Percentiles rank a stretch among this genome's conserved stretches.
Evolutionary conservation across 2,797 vertebrate genomes (phyloP).

Genomic region (Strix occidentalis): DNA sequence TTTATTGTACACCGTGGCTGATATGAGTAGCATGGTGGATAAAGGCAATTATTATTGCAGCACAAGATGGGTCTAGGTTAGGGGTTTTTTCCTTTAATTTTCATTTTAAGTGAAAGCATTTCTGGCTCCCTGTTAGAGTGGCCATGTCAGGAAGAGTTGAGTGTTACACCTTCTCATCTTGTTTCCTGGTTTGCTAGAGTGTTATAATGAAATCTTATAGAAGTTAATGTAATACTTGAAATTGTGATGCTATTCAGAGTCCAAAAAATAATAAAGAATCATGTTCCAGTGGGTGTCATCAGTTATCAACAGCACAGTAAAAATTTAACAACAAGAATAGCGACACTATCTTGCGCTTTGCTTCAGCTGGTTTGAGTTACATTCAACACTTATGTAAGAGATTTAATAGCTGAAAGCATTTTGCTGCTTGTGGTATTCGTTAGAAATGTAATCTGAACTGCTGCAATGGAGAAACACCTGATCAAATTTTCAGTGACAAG

Average conservation of each 20-base stretch:
- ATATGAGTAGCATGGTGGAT: not conserved
- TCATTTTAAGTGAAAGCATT: slow-evolving; percentile 28
- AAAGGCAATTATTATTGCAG: slow-evolving; percentile 16
- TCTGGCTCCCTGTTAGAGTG: not conserved
- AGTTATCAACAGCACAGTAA: slow-evolving; percentile 30
- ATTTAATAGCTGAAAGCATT: slow-evolving; percentile 66
- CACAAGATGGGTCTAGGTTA: not conserved
- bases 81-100: not conserved
- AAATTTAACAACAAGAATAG: slow-evolving; percentile 19
- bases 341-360: not conserved
- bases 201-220: slow-evolving; percentile 12
- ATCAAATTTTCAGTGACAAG: slow-evolving; percentile 42
- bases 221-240: slow-evolving; percentile 27
- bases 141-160: not conserved
- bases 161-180: slow-evolving; percentile 1
- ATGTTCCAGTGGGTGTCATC: not conserved
- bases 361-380: slow-evolving; percentile 66
- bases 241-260: not conserved
- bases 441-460: slow-evolving; percentile 63
- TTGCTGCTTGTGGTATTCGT: slow-evolving; percentile 54
- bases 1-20: not conserved
- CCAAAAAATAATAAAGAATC: not conserved
- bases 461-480: slow-evolving; percentile 15
- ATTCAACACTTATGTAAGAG: slow-evolving; percentile 53
- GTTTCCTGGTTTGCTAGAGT: not conserved